Evolutionary conservation across 2,797 vertebrate species (phyloP).

Genomic region (Melanotaenia nigrans): DNA sequence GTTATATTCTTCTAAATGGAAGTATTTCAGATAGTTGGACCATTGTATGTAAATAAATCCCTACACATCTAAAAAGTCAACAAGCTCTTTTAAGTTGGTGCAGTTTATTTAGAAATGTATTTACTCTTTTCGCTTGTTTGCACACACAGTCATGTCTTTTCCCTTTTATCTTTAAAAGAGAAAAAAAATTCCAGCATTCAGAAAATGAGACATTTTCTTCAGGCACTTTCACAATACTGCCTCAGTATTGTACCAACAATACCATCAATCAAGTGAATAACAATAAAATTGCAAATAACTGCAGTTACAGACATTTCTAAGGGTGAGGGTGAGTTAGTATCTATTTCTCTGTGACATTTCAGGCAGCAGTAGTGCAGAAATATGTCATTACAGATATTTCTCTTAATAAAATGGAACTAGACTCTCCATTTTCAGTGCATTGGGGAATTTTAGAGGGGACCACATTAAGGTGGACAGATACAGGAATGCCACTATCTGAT

Average conservation of each 20-base stretch:
- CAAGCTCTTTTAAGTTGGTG: slow-evolving; percentile 6
- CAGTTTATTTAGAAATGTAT: background rate
- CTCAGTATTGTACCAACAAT: slow-evolving; percentile 9
- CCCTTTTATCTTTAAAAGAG: slow-evolving; percentile 21
- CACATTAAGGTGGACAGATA: slow-evolving; percentile 24
- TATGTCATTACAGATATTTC: slow-evolving; percentile 13
- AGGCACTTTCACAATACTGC: slow-evolving; percentile 7
- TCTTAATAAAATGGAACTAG: slow-evolving; percentile 1
- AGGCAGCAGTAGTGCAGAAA: background rate
- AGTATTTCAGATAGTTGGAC: slow-evolving; percentile 22
- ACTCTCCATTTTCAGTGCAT: background rate
- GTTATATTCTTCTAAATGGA: slow-evolving; percentile 28
- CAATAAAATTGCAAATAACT: background rate
- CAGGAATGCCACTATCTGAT: slow-evolving; percentile 5
- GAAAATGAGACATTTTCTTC: slow-evolving; percentile 1
- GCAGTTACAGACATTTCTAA: background rate
- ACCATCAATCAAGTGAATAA: slow-evolving; percentile 15
- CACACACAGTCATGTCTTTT: background rate
- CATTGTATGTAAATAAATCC: slow-evolving; percentile 16
- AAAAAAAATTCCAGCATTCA: background rate
- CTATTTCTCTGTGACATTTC: slow-evolving; percentile 23
- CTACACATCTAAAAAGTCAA: slow-evolving; percentile 16
- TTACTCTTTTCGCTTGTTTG: background rate
- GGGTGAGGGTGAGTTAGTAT: slow-evolving; percentile 1
- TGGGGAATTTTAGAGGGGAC: slow-evolving; percentile 2